Evolutionary conservation across 1,140 invertebrate species (phyloP).

Genomic region (Parasteatoda tepidariorum): DNA sequence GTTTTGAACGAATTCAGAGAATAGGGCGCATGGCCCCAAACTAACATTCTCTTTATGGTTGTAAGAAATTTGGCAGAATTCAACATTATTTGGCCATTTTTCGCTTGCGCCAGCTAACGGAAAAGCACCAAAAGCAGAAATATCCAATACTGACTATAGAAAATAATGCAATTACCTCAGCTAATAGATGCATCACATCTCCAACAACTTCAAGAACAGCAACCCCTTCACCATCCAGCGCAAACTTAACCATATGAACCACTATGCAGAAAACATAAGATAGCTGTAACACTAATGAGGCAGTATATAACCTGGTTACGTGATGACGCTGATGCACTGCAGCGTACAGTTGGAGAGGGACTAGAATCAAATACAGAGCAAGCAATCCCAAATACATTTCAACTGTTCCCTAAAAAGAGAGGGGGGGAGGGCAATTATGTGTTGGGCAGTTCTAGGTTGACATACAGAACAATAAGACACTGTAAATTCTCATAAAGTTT

Average conservation of each 20-base stretch:
- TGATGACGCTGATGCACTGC: conserved; percentile 85
- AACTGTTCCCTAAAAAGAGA: conserved; percentile 79
- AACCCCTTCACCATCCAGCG: conserved; percentile 87
- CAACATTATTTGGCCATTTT: too few relatives aligned
- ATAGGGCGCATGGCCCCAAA: too few relatives aligned
- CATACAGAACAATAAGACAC: too few relatives aligned
- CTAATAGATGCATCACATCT: conserved; percentile 91
- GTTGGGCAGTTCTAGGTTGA: too few relatives aligned
- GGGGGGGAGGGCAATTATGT: too few relatives aligned
- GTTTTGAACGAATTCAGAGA: too few relatives aligned
- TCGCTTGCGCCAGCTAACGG: too few relatives aligned
- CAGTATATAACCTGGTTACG: conserved; percentile 90
- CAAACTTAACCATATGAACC: conserved; percentile 89
- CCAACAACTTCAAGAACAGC: conserved; percentile 83
- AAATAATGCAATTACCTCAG: conserved; percentile 75
- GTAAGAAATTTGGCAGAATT: too few relatives aligned
- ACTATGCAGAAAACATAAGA: conserved; percentile 86
- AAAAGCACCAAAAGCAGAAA: too few relatives aligned
- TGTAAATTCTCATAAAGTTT: too few relatives aligned
- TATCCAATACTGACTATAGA: too few relatives aligned
- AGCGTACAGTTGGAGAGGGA: conserved; percentile 91
- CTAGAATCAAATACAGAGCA: conserved; percentile 85
- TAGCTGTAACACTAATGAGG: conserved; percentile 86
- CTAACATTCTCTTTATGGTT: too few relatives aligned
- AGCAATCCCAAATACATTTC: conserved; percentile 93